Base-by-base conservation (phyloP, 2,888 invertebrate genomes). In the Eilema caniola region DNA sequence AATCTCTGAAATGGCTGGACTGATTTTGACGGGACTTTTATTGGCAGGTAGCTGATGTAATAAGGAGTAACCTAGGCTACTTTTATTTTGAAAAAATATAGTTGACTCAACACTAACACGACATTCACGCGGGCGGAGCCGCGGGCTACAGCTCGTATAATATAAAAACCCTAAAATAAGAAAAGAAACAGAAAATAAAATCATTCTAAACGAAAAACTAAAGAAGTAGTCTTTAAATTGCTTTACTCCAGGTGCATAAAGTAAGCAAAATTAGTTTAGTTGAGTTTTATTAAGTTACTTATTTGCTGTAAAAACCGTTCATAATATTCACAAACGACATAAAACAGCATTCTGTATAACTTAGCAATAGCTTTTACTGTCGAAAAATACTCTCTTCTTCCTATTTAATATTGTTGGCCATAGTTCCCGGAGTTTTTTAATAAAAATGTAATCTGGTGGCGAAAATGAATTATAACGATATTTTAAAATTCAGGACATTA, bases 401-500 rank as follows among this genome's bases (percentile, higher is more conserved):
- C 69, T 78, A 76, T 80, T 78, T 81, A 80, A 78, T 83, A 78
- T 68, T 75, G 75, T 73, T 77, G 75, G 41, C 11, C 20, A 31
- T 47, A 53, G 47, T 47, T 25, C 73, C 76, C 61, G 61, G 82
- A 84, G 81, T 83, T 86, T 83, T 84, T 81, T 82, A 83, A 82
- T 84, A 84, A 85, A 83, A 83, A 74, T 77, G 80, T 84, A 82
- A 83, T 84, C 78, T 70, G 69, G 31, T 62, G 56, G 70, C 74
- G 69, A 78, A 76, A 77, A 77, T 84, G 72, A 76, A 76, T 84
- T 81, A 77, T 77, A 76, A 73, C 77, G 75, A 73, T 84, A 83
- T 82, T 84, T 86, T 81, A 76, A 81, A 81, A 81, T 83, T 79
- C 78, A 31, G 69, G 71, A 68, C 81, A 78, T 84, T 82, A 75